Evolutionary conservation across 2,113 vertebrate genomes (phyloP).

Genomic region (Meles meles): DNA sequence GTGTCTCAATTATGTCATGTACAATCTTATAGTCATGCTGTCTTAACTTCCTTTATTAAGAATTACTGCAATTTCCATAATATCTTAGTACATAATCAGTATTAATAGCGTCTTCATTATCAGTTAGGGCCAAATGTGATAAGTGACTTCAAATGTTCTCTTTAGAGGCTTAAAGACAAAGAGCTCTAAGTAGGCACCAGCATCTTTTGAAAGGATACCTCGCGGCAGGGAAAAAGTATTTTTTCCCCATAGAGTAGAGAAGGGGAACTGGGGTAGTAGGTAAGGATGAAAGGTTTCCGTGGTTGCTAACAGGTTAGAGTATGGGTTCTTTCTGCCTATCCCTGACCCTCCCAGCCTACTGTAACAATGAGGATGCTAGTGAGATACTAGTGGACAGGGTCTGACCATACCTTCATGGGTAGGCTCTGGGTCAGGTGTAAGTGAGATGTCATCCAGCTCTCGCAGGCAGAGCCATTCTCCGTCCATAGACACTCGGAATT

Average conservation of each 20-base stretch:
- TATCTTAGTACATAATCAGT: slow-evolving; percentile 15
- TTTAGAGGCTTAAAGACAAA: slow-evolving; percentile 56
- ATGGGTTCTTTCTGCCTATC: neutral
- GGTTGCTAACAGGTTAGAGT: neutral
- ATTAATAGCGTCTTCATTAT: slow-evolving; percentile 6
- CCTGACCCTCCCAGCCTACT: slow-evolving; percentile 18
- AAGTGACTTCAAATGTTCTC: slow-evolving; percentile 39
- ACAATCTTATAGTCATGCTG: neutral
- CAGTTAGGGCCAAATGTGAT: neutral
- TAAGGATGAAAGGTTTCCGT: neutral
- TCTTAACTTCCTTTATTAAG: slow-evolving; percentile 20
- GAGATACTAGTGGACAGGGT: neutral
- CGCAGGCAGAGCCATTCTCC: slow-evolving; percentile 99
- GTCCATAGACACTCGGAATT: slow-evolving; percentile 99
- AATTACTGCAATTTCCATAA: neutral
- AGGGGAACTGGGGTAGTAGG: neutral
- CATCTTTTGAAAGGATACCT: slow-evolving; percentile 5
- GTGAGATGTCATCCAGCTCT: slow-evolving; percentile 99
- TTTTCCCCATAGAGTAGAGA: neutral
- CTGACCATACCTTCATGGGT: slow-evolving; percentile 94
- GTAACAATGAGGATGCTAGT: slow-evolving; percentile 42
- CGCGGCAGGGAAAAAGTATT: neutral
- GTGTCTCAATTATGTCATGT: neutral
- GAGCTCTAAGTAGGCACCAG: slow-evolving; percentile 22
- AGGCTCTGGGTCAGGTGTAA: slow-evolving; percentile 98